Evolutionary conservation across 2,888 invertebrate genomes (phyloP).

Genomic region (Eupsilia transversa): DNA sequence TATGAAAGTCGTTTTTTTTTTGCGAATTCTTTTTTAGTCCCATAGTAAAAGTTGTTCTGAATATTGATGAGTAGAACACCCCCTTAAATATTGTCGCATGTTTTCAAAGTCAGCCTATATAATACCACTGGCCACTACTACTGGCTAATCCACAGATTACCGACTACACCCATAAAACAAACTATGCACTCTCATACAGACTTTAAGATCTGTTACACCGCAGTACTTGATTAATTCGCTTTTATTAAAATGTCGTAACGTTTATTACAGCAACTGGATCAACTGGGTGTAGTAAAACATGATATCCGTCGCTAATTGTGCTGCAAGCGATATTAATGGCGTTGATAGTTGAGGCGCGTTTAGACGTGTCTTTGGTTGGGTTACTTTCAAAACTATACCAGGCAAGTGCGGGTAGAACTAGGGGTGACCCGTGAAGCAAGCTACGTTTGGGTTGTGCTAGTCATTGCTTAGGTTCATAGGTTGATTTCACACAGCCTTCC

Average conservation of each 20-base stretch:
- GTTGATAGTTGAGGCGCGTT: constrained; percentile 30
- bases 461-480: no score
- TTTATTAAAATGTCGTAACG: constrained; percentile 63
- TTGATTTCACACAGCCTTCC: not conserved
- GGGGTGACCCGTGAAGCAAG: not conserved
- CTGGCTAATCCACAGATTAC: constrained; percentile 19
- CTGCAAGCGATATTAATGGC: constrained; percentile 60
- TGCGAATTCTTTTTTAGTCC: no score
- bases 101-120: no score
- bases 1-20: no score
- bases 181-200: constrained; percentile 16
- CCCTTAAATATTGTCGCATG: no score
- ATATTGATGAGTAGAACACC: no score
- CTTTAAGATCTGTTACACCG: constrained; percentile 52
- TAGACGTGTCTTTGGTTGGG: not conserved
- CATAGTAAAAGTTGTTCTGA: no score
- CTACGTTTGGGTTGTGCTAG: not conserved
- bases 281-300: constrained; percentile 55
- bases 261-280: constrained; percentile 53
- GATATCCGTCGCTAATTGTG: constrained; percentile 63
- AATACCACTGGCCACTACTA: no score
- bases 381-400: not conserved
- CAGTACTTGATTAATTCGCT: constrained; percentile 46
- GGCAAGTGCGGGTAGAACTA: not conserved
- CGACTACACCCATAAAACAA: constrained; percentile 2